Conservation (phyloP, 2,888 invertebrate genomes). For the Aspidiotus rigidus region DNA sequence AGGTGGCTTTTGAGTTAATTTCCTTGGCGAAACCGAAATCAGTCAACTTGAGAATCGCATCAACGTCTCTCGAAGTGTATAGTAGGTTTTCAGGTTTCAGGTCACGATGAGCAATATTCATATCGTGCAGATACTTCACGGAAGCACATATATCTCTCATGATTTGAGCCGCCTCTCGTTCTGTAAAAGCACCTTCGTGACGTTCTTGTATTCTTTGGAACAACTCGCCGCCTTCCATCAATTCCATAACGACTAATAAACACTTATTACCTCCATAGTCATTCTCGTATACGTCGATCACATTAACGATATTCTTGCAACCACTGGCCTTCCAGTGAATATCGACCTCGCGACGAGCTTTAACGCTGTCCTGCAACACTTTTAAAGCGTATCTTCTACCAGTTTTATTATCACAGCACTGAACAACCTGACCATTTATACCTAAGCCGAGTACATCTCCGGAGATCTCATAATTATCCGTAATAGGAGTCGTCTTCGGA, state of each 20-base stretch:
- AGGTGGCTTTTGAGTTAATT: slow-evolving; percentile 64
- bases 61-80: slow-evolving; percentile 60
- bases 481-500: slow-evolving; percentile 70
- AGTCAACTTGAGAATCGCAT: slow-evolving; percentile 85
- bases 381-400: slow-evolving; percentile 83
- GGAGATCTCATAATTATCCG: slow-evolving; percentile 84
- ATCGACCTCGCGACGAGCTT: slow-evolving; percentile 90
- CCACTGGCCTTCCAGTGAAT: slow-evolving; percentile 88
- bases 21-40: slow-evolving; percentile 99
- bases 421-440: slow-evolving; percentile 97
- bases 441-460: slow-evolving; percentile 90
- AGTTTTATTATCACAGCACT: slow-evolving; percentile 71
- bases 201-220: slow-evolving; percentile 95
- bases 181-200: slow-evolving; percentile 90
- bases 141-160: slow-evolving; percentile 95
- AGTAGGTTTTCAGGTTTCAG: slow-evolving; percentile 95
- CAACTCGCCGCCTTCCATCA: slow-evolving; percentile 98
- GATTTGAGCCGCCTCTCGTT: slow-evolving; percentile 87
- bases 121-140: slow-evolving; percentile 83
- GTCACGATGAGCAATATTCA: slow-evolving; percentile 93
- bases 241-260: slow-evolving; percentile 97
- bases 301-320: slow-evolving; percentile 85
- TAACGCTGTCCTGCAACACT: slow-evolving; percentile 84
- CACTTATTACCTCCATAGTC: slow-evolving; percentile 84
- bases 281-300: slow-evolving; percentile 92